phyloP scores from a whole-genome alignment of 2,888 invertebrate genomes.

The Xestia xanthographa region DNA sequence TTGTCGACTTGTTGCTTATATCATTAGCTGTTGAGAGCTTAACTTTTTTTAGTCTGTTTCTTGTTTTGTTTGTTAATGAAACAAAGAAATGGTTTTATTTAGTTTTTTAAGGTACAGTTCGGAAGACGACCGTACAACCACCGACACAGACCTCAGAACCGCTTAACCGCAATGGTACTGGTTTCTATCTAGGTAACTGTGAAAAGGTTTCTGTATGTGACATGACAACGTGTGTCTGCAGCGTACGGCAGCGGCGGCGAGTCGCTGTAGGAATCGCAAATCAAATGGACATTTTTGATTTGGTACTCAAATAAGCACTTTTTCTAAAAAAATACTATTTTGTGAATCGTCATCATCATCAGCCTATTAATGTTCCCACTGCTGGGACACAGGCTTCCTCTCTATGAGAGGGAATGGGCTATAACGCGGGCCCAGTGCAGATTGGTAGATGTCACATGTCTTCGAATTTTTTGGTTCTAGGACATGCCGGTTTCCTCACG shows the following conservation, averaged over 20 bases:
- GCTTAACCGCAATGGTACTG: neutral
- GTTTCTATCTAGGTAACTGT: neutral
- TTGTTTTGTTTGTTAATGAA: slow-evolving; percentile 5
- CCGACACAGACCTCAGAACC: neutral
- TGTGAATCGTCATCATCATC: too few relatives aligned
- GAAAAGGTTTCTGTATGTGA: neutral
- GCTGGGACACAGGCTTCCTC: too few relatives aligned
- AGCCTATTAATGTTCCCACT: too few relatives aligned
- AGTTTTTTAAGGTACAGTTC: neutral
- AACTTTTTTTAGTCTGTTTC: neutral
- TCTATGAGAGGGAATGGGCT: too few relatives aligned
- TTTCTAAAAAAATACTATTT: too few relatives aligned
- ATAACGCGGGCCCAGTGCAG: too few relatives aligned
- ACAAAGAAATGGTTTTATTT: neutral
- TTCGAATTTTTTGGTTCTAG: too few relatives aligned
- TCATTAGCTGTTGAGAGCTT: neutral
- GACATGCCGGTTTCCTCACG: too few relatives aligned
- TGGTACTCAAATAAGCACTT: too few relatives aligned
- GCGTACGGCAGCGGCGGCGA: neutral
- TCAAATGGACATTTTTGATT: neutral
- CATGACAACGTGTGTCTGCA: neutral
- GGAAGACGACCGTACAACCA: neutral
- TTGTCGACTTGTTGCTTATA: slow-evolving; percentile 30
- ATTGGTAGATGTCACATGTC: too few relatives aligned
- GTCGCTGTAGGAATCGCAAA: neutral